Evolutionary conservation across 1,140 invertebrate species (phyloP).

Genomic region (Polypedilum pembai): DNA sequence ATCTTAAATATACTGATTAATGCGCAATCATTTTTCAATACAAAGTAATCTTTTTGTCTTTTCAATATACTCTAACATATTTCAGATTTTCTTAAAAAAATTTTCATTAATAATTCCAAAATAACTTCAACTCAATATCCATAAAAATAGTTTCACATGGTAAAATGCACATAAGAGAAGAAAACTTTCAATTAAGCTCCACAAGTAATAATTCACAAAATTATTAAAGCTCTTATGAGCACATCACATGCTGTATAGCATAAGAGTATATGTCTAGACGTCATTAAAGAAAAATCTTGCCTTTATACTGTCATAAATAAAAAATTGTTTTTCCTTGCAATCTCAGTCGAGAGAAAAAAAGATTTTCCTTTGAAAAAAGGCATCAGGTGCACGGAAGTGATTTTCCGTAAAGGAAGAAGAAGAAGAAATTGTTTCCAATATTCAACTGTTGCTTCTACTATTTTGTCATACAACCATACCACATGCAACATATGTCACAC

Average conservation of each 20-base stretch:
- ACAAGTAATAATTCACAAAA: slow-evolving; percentile 13
- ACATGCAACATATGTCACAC: background rate
- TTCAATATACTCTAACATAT: too few relatives aligned
- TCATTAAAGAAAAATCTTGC: background rate
- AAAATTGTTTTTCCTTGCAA: background rate
- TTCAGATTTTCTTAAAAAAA: too few relatives aligned
- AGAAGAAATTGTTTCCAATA: background rate
- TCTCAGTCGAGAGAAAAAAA: background rate
- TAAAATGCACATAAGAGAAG: background rate
- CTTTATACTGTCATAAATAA: slow-evolving; percentile 13
- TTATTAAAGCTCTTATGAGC: slow-evolving; percentile 5
- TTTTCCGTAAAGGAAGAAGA: background rate
- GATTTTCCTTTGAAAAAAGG: background rate
- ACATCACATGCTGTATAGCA: background rate
- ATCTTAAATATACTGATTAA: background rate
- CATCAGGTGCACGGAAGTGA: slow-evolving; percentile 15
- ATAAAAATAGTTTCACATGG: background rate
- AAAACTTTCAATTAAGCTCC: background rate
- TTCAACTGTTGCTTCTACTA: background rate
- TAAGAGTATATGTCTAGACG: background rate
- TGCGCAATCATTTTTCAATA: slow-evolving; percentile 26
- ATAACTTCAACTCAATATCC: too few relatives aligned
- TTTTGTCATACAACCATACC: background rate
- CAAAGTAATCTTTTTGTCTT: background rate
- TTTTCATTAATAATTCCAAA: too few relatives aligned